Evolutionary conservation across 2,113 vertebrate genomes (phyloP).

Genomic region (Entelurus aequoreus): DNA sequence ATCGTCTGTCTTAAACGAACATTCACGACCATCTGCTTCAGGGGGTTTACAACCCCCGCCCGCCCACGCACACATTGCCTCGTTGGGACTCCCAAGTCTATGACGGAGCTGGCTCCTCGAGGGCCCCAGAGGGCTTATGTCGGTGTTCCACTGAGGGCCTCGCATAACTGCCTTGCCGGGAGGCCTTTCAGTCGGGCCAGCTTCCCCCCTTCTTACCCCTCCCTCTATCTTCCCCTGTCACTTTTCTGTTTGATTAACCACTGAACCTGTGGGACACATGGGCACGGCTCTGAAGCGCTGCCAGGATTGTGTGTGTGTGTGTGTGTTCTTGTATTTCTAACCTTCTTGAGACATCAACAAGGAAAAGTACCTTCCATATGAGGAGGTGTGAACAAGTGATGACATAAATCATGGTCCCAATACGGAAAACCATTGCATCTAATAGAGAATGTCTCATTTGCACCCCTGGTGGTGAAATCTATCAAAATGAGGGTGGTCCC

Average conservation of each 20-base stretch:
- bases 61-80: constrained; percentile 18
- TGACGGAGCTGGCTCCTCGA: constrained; percentile 73
- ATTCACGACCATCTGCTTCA: constrained; percentile 94
- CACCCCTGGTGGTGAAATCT: too few relatives aligned
- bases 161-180: constrained; percentile 60
- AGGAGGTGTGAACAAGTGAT: too few relatives aligned
- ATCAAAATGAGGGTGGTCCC: too few relatives aligned
- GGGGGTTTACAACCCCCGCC: constrained; percentile 54
- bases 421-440: too few relatives aligned
- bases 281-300: constrained; percentile 35
- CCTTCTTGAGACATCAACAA: too few relatives aligned
- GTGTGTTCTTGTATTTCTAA: neutral
- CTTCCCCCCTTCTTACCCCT: constrained; percentile 36
- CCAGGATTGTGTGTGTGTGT: constrained; percentile 29
- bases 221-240: constrained; percentile 40
- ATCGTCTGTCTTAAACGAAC: constrained; percentile 87
- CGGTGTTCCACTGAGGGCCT: constrained; percentile 68
- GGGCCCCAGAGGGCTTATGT: constrained; percentile 74
- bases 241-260: constrained; percentile 75
- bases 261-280: constrained; percentile 71
- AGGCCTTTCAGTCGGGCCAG: constrained; percentile 33
- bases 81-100: constrained; percentile 74
- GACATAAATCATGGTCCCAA: too few relatives aligned
- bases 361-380: too few relatives aligned
- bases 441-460: too few relatives aligned